Conservation (phyloP, 2,113 vertebrate species). For the Phylloscopus whistleri region DNA sequence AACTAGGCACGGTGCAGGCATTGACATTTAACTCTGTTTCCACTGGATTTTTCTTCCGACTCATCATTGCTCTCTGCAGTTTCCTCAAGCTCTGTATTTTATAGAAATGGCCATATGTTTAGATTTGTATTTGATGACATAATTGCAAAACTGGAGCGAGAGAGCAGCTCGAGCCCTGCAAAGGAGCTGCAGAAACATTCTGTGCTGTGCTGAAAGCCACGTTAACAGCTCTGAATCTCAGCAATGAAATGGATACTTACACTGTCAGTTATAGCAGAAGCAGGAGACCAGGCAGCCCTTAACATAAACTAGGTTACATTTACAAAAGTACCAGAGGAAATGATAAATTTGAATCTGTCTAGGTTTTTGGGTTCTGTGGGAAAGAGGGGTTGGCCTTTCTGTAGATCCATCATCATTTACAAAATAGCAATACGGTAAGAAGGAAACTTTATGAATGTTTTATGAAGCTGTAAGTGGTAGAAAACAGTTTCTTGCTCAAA, state of each 20-base stretch:
- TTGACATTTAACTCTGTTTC: constrained; percentile 48
- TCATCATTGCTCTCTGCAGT: neutral
- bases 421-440: neutral
- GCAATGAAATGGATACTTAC: neutral
- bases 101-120: constrained; percentile 9
- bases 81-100: neutral
- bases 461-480: neutral
- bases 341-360: neutral
- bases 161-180: neutral
- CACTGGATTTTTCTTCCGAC: neutral
- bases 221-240: neutral
- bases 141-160: neutral
- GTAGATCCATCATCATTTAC: neutral
- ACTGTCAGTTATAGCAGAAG: neutral
- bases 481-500: constrained; percentile 2
- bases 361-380: neutral
- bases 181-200: neutral
- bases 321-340: neutral
- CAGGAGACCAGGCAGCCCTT: neutral
- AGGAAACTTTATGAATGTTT: neutral
- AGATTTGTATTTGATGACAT: neutral
- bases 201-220: neutral
- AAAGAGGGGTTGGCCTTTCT: neutral
- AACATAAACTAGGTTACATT: neutral
- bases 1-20: constrained; percentile 55